Conservation (phyloP, 2,113 vertebrate genomes). For the Bujurquina vittata region DNA sequence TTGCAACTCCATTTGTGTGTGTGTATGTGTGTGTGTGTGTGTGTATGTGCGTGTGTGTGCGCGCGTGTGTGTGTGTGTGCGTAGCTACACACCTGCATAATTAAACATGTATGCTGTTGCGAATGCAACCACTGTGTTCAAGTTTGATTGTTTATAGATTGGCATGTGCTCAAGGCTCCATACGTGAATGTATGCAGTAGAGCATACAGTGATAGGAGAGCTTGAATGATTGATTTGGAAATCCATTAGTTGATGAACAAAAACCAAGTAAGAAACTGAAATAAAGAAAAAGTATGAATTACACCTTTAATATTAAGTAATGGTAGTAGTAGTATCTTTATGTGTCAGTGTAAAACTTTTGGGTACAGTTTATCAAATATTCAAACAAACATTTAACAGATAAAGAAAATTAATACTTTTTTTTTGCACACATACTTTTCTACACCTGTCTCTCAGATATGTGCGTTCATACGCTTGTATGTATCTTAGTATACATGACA, state of each 20-base stretch:
- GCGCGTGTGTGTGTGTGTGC: not conserved
- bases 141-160: slow-evolving; percentile 1
- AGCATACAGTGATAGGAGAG: not conserved
- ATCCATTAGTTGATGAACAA: not conserved
- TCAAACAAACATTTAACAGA: slow-evolving; percentile 17
- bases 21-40: not conserved
- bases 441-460: not conserved
- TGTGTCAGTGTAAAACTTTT: not conserved
- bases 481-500: slow-evolving; percentile 32
- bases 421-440: not conserved
- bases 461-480: slow-evolving; percentile 10
- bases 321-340: not conserved
- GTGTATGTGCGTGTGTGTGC: no score
- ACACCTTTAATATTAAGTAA: not conserved
- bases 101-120: slow-evolving; percentile 48
- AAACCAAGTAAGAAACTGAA: slow-evolving; percentile 22
- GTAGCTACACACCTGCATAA: slow-evolving; percentile 49
- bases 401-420: not conserved
- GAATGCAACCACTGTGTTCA: slow-evolving; percentile 24
- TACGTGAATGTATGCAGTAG: not conserved
- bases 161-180: not conserved
- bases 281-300: slow-evolving; percentile 1
- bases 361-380: slow-evolving; percentile 1
- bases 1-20: not conserved
- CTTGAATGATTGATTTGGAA: not conserved